Percentiles rank a stretch among this genome's conserved stretches.
Conservation (phyloP, 2,797 vertebrate species). For the Anniella stebbinsi region DNA sequence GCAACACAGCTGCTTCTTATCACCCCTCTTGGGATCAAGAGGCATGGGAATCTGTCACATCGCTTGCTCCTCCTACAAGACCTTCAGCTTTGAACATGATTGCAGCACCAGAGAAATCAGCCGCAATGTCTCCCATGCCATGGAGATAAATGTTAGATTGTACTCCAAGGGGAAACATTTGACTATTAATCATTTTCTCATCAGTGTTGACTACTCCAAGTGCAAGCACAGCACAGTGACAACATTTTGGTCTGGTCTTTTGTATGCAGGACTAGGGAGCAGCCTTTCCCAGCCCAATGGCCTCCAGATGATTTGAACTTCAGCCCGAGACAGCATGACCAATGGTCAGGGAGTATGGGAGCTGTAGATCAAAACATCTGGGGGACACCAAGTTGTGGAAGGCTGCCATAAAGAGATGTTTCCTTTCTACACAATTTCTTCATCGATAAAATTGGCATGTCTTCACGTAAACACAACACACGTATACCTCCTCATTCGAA, state of each 20-base stretch:
- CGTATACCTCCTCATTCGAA: conserved; percentile 79
- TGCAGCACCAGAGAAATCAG: not conserved
- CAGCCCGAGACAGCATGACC: not conserved
- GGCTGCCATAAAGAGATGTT: not conserved
- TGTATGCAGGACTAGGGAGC: not conserved
- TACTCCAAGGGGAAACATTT: not conserved
- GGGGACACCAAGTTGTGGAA: not conserved
- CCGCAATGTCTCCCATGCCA: not conserved
- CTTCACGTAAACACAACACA: not conserved
- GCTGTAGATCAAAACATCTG: not conserved
- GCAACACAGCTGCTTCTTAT: not conserved
- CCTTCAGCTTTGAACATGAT: not conserved
- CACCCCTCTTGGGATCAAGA: not conserved
- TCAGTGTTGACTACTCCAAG: not conserved
- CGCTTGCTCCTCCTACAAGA: not conserved
- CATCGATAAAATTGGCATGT: no score
- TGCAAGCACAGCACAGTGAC: not conserved
- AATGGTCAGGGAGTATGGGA: not conserved
- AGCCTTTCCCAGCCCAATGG: not conserved
- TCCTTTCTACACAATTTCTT: not conserved
- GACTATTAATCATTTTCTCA: not conserved
- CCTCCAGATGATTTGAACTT: no score
- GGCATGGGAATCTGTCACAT: not conserved
- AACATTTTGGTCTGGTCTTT: not conserved
- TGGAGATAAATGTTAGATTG: not conserved